phyloP scores from a whole-genome alignment of 2,797 vertebrate species.

The Synaphobranchus kaupii region DNA sequence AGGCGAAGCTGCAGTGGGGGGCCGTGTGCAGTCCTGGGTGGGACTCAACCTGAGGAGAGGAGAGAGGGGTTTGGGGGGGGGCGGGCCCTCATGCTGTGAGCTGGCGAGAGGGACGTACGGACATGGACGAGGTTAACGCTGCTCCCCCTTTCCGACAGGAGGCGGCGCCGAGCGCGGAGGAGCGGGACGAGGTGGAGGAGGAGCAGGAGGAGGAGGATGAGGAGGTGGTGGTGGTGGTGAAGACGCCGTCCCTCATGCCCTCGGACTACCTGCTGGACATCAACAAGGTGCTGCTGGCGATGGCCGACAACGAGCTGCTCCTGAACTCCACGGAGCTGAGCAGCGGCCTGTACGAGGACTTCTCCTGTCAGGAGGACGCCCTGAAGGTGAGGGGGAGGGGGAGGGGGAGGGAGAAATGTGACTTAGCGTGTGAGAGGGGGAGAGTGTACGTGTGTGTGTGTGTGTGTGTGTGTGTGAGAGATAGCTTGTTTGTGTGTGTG shows the following conservation, averaged over 20 bases:
- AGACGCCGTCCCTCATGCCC: constrained; percentile 10
- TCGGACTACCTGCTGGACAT: constrained; percentile 88
- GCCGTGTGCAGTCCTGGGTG: not conserved
- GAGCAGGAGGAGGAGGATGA: constrained; percentile 40
- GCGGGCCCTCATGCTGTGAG: not conserved
- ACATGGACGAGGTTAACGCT: not conserved
- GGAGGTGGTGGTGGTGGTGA: constrained; percentile 26
- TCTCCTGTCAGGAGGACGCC: constrained; percentile 88
- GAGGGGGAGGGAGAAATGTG: not conserved
- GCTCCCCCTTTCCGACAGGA: constrained; percentile 41
- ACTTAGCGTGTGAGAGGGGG: no score
- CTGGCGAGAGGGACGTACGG: not conserved
- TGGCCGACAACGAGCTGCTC: constrained; percentile 87
- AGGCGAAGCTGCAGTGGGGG: not conserved
- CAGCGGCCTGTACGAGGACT: constrained; percentile 83
- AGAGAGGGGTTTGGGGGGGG: not conserved
- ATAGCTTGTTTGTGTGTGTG: no score
- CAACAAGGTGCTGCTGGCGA: constrained; percentile 85
- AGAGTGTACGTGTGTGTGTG: not conserved
- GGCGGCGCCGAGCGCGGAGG: constrained; percentile 34
- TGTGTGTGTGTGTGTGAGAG: not conserved
- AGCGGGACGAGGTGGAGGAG: constrained; percentile 5
- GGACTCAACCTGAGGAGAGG: not conserved
- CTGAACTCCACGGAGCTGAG: constrained; percentile 87
- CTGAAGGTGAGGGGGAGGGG: constrained; percentile 76